Base-by-base conservation (phyloP, 2,113 vertebrate genomes). In the Sorex araneus region DNA sequence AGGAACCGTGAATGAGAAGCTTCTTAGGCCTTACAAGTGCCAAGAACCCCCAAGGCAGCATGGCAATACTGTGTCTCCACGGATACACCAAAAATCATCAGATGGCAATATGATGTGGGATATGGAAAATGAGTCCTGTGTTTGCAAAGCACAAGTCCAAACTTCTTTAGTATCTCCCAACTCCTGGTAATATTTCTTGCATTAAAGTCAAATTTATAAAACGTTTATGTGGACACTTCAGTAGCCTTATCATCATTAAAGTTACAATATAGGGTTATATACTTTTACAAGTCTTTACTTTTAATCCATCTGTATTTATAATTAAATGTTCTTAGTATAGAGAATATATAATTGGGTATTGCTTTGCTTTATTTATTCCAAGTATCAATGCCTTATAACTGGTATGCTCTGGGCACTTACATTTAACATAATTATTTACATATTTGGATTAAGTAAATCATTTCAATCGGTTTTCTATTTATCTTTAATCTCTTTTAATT, bases 401-500 rank as follows among this genome's bases (percentile, higher is more conserved):
- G 32, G 30, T n/a, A 36, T 78, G 15, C 40, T 40, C 74, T 67
- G 73, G 60, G 86, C n/a, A 88, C 32, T 30, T 69, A 74, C 7
- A 84, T 70, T 32, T 92, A 79, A 78, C 74, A 21, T 5, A 43
- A 75, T 45, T 84, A 13, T 70, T 87, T 19, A 79, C 63, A 74
- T 30, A 40, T 6, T 27, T 78, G 1, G 2, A 87, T 54, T 87
- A 66, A 84, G 8, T 64, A 5, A 70, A 30, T 34, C 21, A 66
- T 84, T 91, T 15, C 2, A 70, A 57, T 77, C 8, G 76, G 36
- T 85, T 69, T 93, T 73, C n/a, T 64, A 66, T 74, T 82, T 88
- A 32, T 36, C 25, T 77, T 15, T 6, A 54, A 25, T 6, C 28
- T 23, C 5, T 76, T 73, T 79, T 18, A 23, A 21, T 66, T 83